Conservation (phyloP, 2,113 vertebrate genomes). For the Cettia cetti region DNA sequence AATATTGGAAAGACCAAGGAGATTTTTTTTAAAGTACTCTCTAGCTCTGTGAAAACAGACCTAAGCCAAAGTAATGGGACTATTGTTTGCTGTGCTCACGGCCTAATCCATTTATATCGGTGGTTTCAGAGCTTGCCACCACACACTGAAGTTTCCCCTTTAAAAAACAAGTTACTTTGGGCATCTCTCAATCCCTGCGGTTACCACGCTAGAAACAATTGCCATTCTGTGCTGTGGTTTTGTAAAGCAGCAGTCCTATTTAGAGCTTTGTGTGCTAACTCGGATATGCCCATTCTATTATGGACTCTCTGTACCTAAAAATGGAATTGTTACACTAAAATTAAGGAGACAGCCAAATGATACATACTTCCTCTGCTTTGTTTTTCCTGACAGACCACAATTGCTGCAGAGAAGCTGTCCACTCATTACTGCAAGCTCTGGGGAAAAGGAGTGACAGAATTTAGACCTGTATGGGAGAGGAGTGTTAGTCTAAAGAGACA, state of each 20-base stretch:
- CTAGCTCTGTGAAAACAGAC: slow-evolving; percentile 32
- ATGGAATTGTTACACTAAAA: slow-evolving; percentile 68
- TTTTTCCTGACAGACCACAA: slow-evolving; percentile 62
- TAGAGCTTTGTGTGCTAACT: slow-evolving; percentile 33
- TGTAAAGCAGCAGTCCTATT: slow-evolving; percentile 60
- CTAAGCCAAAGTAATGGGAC: slow-evolving; percentile 39
- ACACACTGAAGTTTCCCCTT: slow-evolving; percentile 2
- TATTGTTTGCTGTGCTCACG: background rate
- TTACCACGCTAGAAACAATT: slow-evolving; percentile 49
- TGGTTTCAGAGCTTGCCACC: slow-evolving; percentile 42
- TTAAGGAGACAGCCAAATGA: slow-evolving; percentile 63
- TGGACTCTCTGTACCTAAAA: slow-evolving; percentile 55
- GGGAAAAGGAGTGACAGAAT: slow-evolving; percentile 34
- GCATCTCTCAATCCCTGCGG: slow-evolving; percentile 49
- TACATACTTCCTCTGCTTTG: slow-evolving; percentile 45
- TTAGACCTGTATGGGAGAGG: background rate
- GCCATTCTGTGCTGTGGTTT: slow-evolving; percentile 68
- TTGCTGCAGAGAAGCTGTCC: slow-evolving; percentile 47
- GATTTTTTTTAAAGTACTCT: background rate
- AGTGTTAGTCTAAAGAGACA: background rate
- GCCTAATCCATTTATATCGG: slow-evolving; percentile 44
- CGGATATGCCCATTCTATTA: slow-evolving; percentile 34
- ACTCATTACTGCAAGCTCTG: slow-evolving; percentile 27
- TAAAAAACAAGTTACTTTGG: slow-evolving; percentile 27
- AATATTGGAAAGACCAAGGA: background rate